A percentile compares a stretch with the other conserved stretches of the same genome.
Evolutionary conservation across 2,888 invertebrate species (phyloP).

Genomic region (Timema cristinae): DNA sequence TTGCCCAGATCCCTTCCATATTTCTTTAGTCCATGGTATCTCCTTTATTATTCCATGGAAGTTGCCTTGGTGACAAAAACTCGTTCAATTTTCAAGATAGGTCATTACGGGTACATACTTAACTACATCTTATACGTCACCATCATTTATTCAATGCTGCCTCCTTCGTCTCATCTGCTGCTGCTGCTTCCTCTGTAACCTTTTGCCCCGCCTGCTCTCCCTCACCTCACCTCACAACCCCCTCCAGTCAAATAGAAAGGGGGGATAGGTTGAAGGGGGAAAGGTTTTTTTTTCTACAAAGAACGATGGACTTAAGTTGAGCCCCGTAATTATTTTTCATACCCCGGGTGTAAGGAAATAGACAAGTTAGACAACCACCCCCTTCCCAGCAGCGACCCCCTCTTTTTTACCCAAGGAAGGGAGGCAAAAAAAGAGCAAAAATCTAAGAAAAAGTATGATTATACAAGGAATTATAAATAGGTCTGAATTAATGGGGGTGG

Average conservation of each 20-base stretch:
- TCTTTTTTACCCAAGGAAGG: neutral
- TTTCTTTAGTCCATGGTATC: conserved; percentile 2
- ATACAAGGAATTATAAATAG: conserved; percentile 30
- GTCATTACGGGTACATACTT: conserved; percentile 20
- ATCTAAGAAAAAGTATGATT: conserved; percentile 19
- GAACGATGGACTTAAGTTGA: conserved; percentile 29
- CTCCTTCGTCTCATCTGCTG: conserved; percentile 20
- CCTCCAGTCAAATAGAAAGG: neutral
- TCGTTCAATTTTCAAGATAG: conserved; percentile 15
- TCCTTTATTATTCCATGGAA: conserved; percentile 11
- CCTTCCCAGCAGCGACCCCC: no score
- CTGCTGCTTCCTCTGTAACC: neutral
- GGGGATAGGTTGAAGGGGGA: conserved; percentile 10
- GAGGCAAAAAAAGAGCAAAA: conserved; percentile 7
- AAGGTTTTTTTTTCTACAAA: conserved; percentile 20
- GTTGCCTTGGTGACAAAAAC: conserved; percentile 14
- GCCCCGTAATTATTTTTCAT: conserved; percentile 30
- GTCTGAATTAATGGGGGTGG: conserved; percentile 27
- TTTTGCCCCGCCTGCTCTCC: conserved; percentile 11
- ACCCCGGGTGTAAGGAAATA: conserved; percentile 29
- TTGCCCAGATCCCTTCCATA: no score
- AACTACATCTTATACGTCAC: conserved; percentile 23
- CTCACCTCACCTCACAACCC: no score
- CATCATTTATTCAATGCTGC: conserved; percentile 23
- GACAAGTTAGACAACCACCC: conserved; percentile 23